Base-by-base conservation (phyloP, 1,140 invertebrate genomes). In the Dendroctonus ponderosae region DNA sequence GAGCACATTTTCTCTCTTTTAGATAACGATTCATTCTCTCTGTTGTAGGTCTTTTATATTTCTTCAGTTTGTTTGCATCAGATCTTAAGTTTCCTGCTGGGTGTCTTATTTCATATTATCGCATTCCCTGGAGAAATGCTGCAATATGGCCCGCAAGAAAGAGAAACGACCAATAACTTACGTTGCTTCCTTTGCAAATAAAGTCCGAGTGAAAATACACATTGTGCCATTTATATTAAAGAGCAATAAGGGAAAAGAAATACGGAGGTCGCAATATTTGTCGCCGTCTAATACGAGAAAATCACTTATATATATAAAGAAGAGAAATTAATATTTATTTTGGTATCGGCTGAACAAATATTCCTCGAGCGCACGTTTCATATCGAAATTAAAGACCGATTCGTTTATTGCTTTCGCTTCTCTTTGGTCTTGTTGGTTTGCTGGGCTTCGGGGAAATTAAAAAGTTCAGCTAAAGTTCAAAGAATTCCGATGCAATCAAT, bases 291-390 rank as follows among this genome's bases (percentile, higher is more conserved):
- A 56, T 56, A 40, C 53, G 53, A 40, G 38, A 56, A 26, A 14
- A 56, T 7, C 38, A 56, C 50, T 56, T 40, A 56, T 39, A 9
- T 46, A 46, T 9, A 56, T 56, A 56, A 56, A 56, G 53, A 15
- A 56, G 53, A 56, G 14, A 56, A 56, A 56, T 56, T 56, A 56
- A 56, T 56, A 56, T 56, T 56, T 56, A 56, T 56, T 56, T 56
- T 56, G 53, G 53, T 56, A 38, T 11, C 39, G n/a, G 41, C 37
- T 40, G 14, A 56, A 40, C 53, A 56, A 56, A 56, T 56, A 56
- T 52, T 56, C 41, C 53, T 8, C 39, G 37, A 11, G 38, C 39
- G 38, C 53, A 56, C 53, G 53, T 56, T 56, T 39, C 26, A 56
- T 11, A 38, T 40, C 39, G 53, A 56, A 56, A 56, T 56, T 56